phyloP scores from a whole-genome alignment of 2,797 vertebrate species.

The Chanos chanos region DNA sequence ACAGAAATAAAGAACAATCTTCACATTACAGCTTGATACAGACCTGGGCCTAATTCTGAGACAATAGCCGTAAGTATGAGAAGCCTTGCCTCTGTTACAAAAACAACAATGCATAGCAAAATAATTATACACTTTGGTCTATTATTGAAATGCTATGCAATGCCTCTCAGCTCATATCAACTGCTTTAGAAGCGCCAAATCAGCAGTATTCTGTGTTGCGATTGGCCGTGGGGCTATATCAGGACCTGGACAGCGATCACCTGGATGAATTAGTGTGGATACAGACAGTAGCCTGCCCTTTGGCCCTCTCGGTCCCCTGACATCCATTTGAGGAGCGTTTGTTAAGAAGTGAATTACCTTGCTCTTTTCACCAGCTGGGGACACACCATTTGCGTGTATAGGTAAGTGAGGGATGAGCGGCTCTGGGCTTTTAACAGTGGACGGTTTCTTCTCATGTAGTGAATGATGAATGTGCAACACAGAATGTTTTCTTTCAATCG shows the following conservation, averaged over 20 bases:
- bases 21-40: too few species aligned
- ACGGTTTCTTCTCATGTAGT: neutral
- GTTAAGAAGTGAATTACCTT: conserved; percentile 44
- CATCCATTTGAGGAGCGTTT: conserved; percentile 38
- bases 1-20: too few species aligned
- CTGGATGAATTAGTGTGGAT: conserved; percentile 38
- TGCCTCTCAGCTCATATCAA: too few species aligned
- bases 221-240: neutral
- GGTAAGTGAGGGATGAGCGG: conserved; percentile 9
- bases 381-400: neutral
- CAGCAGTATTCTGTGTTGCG: neutral
- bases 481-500: too few species aligned
- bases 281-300: conserved; percentile 28
- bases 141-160: too few species aligned
- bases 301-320: conserved; percentile 38
- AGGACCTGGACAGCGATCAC: conserved; percentile 25
- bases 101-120: too few species aligned
- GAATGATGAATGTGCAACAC: too few species aligned
- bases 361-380: conserved; percentile 35
- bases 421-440: neutral
- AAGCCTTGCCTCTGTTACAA: too few species aligned
- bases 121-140: too few species aligned
- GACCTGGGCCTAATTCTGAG: too few species aligned
- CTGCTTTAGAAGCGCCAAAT: neutral
- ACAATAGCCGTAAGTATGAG: too few species aligned